phyloP scores from a whole-genome alignment of 2,888 invertebrate species.

The Scrobipalpa atriplicella region DNA sequence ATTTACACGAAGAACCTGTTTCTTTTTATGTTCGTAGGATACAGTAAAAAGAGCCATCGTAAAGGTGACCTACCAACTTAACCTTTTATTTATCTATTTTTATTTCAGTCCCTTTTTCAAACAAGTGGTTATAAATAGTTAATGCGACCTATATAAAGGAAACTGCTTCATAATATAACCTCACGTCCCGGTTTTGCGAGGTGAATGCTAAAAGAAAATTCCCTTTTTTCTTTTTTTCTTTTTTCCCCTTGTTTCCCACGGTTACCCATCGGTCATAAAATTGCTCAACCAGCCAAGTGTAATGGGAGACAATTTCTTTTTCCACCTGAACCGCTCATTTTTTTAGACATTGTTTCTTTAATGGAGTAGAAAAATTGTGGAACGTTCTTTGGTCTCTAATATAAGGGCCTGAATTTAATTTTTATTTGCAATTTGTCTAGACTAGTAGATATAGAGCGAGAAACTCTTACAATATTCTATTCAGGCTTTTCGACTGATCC shows the following conservation, averaged over 20 bases:
- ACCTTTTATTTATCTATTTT: not conserved
- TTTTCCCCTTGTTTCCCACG: conserved; percentile 57
- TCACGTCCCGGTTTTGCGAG: conserved; percentile 38
- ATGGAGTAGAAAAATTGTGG: conserved; percentile 1
- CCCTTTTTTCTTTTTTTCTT: conserved; percentile 47
- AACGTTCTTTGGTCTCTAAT: not conserved
- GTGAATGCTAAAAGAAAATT: conserved; percentile 64
- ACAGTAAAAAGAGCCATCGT: not conserved
- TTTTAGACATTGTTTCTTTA: conserved; percentile 14
- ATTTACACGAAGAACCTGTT: too few relatives aligned
- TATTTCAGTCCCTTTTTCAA: not conserved
- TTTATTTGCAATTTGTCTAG: not conserved
- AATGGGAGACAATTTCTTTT: conserved; percentile 73
- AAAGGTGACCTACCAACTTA: not conserved
- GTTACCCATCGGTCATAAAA: conserved; percentile 72
- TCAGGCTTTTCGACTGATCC: too few relatives aligned
- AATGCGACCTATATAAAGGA: conserved; percentile 3
- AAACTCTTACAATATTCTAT: too few relatives aligned
- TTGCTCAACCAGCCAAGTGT: conserved; percentile 64
- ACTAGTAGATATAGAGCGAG: too few relatives aligned
- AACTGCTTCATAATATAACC: not conserved
- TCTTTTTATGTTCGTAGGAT: too few relatives aligned
- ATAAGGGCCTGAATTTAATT: not conserved
- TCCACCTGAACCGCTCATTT: conserved; percentile 63
- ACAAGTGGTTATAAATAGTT: conserved; percentile 9